phyloP scores from a whole-genome alignment of 2,888 invertebrate genomes.

The Lasioglossum malachurum region DNA sequence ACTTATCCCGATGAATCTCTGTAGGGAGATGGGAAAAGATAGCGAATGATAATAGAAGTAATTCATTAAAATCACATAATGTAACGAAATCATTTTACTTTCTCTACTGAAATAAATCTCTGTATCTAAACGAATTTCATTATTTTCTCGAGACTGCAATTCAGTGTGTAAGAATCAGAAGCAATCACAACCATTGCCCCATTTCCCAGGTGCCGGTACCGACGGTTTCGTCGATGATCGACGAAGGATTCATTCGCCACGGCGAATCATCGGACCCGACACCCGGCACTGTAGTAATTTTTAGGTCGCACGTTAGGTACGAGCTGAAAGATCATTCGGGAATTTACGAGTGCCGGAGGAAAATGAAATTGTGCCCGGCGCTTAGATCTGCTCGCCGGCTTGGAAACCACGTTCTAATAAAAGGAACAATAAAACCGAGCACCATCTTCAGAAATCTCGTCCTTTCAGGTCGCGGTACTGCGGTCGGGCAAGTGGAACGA shows the following conservation, averaged over 20 bases:
- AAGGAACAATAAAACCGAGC: slow-evolving; percentile 29
- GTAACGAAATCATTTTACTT: too few relatives aligned
- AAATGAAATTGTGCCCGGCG: slow-evolving; percentile 35
- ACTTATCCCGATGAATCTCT: not conserved
- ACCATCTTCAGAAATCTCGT: slow-evolving; percentile 31
- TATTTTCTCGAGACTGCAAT: too few relatives aligned
- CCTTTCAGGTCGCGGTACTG: not conserved
- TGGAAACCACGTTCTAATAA: slow-evolving; percentile 35
- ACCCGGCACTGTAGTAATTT: not conserved
- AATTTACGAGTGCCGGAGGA: slow-evolving; percentile 31
- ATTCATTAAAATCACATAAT: not conserved
- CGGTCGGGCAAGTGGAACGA: not conserved
- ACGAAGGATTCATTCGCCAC: slow-evolving; percentile 1
- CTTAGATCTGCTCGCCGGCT: slow-evolving; percentile 21
- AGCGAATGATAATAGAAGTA: too few relatives aligned
- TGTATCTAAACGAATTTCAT: too few relatives aligned
- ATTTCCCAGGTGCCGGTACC: not conserved
- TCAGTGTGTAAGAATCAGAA: too few relatives aligned
- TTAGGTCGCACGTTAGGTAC: not conserved
- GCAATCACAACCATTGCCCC: too few relatives aligned
- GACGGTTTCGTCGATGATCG: not conserved
- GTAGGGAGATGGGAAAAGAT: not conserved
- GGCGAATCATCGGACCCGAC: slow-evolving; percentile 11
- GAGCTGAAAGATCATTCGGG: slow-evolving; percentile 23
- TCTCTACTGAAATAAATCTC: too few relatives aligned